Base-by-base conservation (phyloP, 2,797 vertebrate species). In the Clamator glandarius region DNA sequence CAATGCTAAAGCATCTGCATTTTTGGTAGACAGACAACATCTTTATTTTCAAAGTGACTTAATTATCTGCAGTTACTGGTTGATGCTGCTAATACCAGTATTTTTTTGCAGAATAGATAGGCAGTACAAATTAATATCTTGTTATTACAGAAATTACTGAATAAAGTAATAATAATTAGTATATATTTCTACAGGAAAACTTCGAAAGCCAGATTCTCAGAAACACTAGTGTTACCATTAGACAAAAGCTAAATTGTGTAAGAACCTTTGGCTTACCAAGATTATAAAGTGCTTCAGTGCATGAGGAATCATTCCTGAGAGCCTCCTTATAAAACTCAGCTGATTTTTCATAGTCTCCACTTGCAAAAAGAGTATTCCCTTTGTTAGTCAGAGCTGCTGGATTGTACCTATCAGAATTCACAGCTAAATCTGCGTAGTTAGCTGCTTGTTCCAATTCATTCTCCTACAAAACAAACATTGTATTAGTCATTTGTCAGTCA, bases 311-410 rank as follows among this genome's bases (percentile, higher is more conserved):
- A 12, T 99, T 99, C 95, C 99, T 98, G 77, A 99, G 98, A 33
- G 99, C 99, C 95, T 99, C 99, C 91, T 99, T 99, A 96, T 98
- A 99, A 96, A 99, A 99, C 95, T 99, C 99, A 26, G 98, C 98
- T 84, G 99, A 99, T 97, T 99, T 99, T 92, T 99, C 99, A 59
- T 97, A 98, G 93, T 99, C 99, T 84, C 98, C 98, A 24, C 96
- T 99, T 93, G 98, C 96, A 96, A 99, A 99, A 90, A 99, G 97
- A 0, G 98, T 98, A 97, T 99, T 99, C 91, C 99, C 99, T 97
- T 99, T 99, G 98, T 99, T 99, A 81, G 98, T 98, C 8, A 99
- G 98, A 6, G 99, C 99, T 51, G 98, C 98, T 3, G 99, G 99
- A 96, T 99, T 99, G 85, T 99, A 99, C 78, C 98, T 98, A 93